A percentile compares a stretch with the other conserved stretches of the same genome.
phyloP scores from a whole-genome alignment of 2,113 vertebrate genomes.

The Lepus timidus region DNA sequence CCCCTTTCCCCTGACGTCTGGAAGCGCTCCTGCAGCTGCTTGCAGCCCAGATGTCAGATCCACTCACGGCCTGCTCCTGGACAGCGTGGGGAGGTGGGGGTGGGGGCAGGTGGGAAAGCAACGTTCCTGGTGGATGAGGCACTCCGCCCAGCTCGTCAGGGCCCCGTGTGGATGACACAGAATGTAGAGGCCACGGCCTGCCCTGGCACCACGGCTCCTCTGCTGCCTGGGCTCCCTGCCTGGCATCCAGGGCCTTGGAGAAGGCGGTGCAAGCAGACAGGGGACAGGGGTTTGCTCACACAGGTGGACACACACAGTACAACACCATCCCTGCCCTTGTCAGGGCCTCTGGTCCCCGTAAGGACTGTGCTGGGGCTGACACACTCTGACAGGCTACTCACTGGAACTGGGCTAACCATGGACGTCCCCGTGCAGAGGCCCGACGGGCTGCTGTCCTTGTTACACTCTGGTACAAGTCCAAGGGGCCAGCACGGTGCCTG shows the following conservation, averaged over 20 bases:
- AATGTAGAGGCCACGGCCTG: background rate
- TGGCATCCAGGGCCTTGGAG: background rate
- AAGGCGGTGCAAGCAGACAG: background rate
- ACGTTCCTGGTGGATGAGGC: background rate
- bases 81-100: background rate
- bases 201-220: background rate
- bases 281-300: background rate
- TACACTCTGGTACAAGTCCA: background rate
- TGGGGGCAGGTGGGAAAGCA: background rate
- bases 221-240: conserved; percentile 20
- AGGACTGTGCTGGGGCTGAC: background rate
- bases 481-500: background rate
- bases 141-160: background rate
- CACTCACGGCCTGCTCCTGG: background rate
- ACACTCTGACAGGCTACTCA: background rate
- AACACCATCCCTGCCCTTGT: background rate
- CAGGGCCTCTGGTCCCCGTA: background rate
- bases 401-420: background rate
- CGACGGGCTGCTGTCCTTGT: background rate
- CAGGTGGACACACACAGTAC: background rate
- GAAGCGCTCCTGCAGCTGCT: no score
- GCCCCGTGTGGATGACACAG: background rate
- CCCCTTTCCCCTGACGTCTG: no score
- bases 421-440: background rate
- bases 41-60: no score